Conservation (phyloP, 2,888 invertebrate species). For the Trissonchulus sp. region DNA sequence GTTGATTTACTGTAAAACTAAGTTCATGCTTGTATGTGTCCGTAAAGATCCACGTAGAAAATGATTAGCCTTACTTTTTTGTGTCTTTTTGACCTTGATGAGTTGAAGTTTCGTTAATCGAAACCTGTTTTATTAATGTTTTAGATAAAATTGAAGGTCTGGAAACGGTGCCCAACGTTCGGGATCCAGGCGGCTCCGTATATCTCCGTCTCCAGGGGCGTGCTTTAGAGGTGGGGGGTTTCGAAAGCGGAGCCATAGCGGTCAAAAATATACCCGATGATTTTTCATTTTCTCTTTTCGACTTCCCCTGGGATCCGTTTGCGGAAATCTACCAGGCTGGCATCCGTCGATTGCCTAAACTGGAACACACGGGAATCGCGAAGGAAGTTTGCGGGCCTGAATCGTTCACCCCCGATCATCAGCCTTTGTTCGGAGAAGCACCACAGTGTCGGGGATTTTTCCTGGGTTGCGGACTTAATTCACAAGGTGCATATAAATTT, state of each 20-base stretch:
- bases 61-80: no score
- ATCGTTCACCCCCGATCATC: conserved; percentile 85
- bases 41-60: no score
- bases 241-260: conserved; percentile 75
- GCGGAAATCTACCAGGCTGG: conserved; percentile 60
- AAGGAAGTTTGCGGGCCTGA: conserved; percentile 56
- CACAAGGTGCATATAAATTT: conserved; percentile 55
- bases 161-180: conserved; percentile 69
- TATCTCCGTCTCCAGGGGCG: conserved; percentile 67
- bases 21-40: no score
- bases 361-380: conserved; percentile 26
- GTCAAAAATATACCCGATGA: conserved; percentile 69
- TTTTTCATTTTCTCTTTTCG: conserved; percentile 75
- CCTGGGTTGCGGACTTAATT: conserved; percentile 78
- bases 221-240: conserved; percentile 75
- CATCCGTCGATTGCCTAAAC: not conserved
- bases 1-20: no score
- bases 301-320: conserved; percentile 78
- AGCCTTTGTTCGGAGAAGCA: conserved; percentile 69
- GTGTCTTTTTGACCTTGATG: no score
- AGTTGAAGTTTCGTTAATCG: no score
- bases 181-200: conserved; percentile 75
- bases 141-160: conserved; percentile 68
- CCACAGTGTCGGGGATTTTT: conserved; percentile 64
- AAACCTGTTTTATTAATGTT: not conserved